Evolutionary conservation across 30 jellyfish, hydroid and myxozoan genomes (phyloP).

Genomic region (Hydra vulgaris): DNA sequence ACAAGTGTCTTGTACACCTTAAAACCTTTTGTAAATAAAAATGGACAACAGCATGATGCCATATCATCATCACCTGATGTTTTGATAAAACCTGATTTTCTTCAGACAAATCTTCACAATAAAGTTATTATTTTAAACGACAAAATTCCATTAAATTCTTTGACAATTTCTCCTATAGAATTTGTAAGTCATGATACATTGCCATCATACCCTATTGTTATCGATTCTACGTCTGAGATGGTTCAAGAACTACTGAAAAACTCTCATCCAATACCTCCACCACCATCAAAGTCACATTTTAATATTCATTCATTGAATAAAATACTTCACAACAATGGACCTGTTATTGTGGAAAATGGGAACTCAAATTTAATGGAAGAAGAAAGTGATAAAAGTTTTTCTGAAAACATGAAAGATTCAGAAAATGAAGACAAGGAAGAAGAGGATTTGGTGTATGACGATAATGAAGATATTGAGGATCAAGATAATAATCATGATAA

Average conservation of each 20-base stretch:
- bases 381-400: not conserved
- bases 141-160: not conserved
- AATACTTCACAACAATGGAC: not conserved
- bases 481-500: not conserved
- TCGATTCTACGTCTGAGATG: not conserved
- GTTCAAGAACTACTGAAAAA: not conserved
- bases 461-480: conserved; percentile 2
- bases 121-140: not conserved
- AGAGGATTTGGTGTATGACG: not conserved
- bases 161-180: not conserved
- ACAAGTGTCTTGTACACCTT: not conserved
- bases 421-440: not conserved
- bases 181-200: not conserved
- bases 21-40: not conserved
- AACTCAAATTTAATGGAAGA: not conserved
- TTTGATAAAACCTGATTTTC: not conserved
- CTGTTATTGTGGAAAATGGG: not conserved
- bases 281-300: not conserved
- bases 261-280: not conserved
- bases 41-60: not conserved
- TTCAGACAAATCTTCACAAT: not conserved
- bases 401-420: not conserved
- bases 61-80: not conserved
- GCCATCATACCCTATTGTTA: not conserved
- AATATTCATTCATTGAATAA: not conserved